phyloP scores from a whole-genome alignment of 2,797 vertebrate genomes.

The Enteromius radiatus region DNA sequence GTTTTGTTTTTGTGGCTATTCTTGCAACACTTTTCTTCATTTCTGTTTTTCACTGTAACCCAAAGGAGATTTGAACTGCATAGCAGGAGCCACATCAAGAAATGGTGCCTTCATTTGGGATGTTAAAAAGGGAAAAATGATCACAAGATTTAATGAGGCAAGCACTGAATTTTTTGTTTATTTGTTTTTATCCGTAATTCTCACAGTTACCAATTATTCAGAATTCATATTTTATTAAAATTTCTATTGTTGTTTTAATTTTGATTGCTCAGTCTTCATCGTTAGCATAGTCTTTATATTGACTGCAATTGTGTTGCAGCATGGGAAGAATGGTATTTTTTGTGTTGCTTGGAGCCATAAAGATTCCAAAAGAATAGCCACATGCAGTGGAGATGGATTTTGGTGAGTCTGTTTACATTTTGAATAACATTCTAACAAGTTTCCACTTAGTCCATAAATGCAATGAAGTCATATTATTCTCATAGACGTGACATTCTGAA shows the following conservation, averaged over 20 bases:
- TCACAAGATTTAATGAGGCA: slow-evolving; percentile 94
- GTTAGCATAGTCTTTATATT: neutral
- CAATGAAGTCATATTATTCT: neutral
- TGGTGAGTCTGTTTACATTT: slow-evolving; percentile 77
- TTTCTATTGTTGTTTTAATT: neutral
- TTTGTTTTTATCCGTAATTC: neutral
- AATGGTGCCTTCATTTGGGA: slow-evolving; percentile 99
- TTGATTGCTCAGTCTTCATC: neutral
- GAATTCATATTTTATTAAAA: neutral
- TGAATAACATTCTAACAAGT: neutral
- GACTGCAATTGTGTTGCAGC: slow-evolving; percentile 72
- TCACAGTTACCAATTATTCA: neutral
- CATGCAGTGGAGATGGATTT: slow-evolving; percentile 93
- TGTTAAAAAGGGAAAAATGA: slow-evolving; percentile 90
- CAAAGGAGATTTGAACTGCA: slow-evolving; percentile 93
- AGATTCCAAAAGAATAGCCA: slow-evolving; percentile 96
- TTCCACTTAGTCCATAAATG: neutral
- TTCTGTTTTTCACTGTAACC: slow-evolving; percentile 43
- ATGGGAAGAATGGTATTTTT: slow-evolving; percentile 96
- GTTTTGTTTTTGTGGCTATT: neutral
- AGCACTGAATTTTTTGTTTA: slow-evolving; percentile 26
- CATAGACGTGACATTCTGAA: neutral
- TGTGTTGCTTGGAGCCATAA: slow-evolving; percentile 99
- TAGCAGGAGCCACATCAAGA: slow-evolving; percentile 91
- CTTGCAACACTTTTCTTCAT: neutral